Evolutionary conservation across 53 echinoderm and acorn worm species (phyloP).

Genomic region (Echinometra lucunter): DNA sequence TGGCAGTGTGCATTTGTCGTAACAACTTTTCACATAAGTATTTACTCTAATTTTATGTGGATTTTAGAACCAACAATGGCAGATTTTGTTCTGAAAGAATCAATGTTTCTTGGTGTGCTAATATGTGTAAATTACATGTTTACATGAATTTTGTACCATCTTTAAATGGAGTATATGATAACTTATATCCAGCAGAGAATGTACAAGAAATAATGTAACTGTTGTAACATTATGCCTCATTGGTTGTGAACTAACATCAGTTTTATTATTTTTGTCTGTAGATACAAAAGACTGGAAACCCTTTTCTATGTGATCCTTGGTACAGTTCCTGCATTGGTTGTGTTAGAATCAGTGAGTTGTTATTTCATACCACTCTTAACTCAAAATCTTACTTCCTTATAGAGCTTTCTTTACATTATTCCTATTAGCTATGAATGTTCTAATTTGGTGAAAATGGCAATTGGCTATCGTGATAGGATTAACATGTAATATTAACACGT

Average conservation of each 20-base stretch:
- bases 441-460: not conserved
- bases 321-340: slow-evolving; percentile 80
- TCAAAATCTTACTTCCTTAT: not conserved
- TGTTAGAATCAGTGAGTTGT: slow-evolving; percentile 84
- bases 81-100: not conserved
- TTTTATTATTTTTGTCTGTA: slow-evolving; percentile 28
- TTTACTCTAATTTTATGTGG: too few species aligned
- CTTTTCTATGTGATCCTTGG: slow-evolving; percentile 87
- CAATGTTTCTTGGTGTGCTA: not conserved
- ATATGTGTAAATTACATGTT: not conserved
- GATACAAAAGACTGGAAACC: slow-evolving; percentile 91
- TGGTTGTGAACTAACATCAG: not conserved
- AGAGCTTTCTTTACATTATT: not conserved
- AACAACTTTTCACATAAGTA: not conserved
- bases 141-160: not conserved
- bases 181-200: not conserved
- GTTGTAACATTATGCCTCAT: not conserved
- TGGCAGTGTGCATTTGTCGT: not conserved
- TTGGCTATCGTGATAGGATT: too few species aligned
- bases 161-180: not conserved
- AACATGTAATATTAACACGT: not conserved
- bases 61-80: too few species aligned
- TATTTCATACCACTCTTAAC: not conserved
- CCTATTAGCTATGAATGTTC: not conserved
- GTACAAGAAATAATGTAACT: not conserved